phyloP scores from a whole-genome alignment of 2,888 invertebrate species.

The Cataglyphis albicans region DNA sequence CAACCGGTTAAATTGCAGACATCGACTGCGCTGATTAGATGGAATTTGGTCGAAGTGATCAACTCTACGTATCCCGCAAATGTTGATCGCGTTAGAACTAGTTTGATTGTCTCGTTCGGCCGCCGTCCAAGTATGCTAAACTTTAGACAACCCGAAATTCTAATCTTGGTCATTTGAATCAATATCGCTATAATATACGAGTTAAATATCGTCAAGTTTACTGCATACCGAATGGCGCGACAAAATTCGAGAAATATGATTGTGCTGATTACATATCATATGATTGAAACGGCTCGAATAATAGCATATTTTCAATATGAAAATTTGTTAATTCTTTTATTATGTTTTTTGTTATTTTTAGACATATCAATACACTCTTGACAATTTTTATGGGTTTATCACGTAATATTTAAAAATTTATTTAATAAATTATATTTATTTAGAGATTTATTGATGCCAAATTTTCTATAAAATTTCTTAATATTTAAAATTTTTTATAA shows the following conservation, averaged over 20 bases:
- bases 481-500: background rate
- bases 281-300: background rate
- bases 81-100: conserved; percentile 68
- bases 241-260: background rate
- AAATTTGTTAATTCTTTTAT: background rate
- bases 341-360: conserved; percentile 1
- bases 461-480: background rate
- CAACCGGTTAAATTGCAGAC: conserved; percentile 72
- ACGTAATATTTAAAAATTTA: conserved; percentile 12
- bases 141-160: conserved; percentile 55
- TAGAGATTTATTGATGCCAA: background rate
- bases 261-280: background rate
- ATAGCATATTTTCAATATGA: background rate
- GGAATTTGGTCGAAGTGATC: conserved; percentile 65
- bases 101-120: conserved; percentile 43
- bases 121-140: conserved; percentile 44
- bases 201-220: background rate
- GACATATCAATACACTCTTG: background rate
- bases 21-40: conserved; percentile 68
- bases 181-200: conserved; percentile 2
- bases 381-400: background rate
- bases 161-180: conserved; percentile 53
- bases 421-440: background rate
- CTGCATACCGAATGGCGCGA: background rate
- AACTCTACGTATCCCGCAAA: conserved; percentile 64